phyloP scores from a whole-genome alignment of 2,888 invertebrate species.

The Tenthredo distinguenda region DNA sequence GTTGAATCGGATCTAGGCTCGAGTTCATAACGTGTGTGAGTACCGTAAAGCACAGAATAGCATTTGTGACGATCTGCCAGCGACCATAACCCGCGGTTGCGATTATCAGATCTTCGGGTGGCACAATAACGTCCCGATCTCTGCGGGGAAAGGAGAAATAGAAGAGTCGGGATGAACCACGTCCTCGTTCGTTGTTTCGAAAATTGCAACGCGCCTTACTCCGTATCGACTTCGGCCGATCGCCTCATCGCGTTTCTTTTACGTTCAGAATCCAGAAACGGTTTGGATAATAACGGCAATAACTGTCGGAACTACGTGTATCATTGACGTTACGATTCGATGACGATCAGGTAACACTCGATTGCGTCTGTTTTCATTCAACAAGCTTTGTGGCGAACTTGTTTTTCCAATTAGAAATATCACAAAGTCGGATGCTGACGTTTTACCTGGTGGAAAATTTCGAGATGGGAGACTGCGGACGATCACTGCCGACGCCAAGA shows the following conservation, averaged over 20 bases:
- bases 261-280: background rate
- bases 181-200: background rate
- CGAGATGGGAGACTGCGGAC: background rate
- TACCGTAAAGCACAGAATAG: conserved; percentile 57
- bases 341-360: background rate
- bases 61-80: conserved; percentile 60
- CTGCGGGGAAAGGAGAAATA: conserved; percentile 10
- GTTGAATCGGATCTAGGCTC: conserved; percentile 58
- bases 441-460: background rate
- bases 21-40: conserved; percentile 60
- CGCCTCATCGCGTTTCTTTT: conserved; percentile 17
- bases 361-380: background rate
- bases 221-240: conserved; percentile 10
- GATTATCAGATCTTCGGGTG: conserved; percentile 59
- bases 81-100: conserved; percentile 58
- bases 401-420: background rate
- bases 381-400: background rate
- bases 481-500: too few relatives aligned
- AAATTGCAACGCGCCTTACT: background rate
- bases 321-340: conserved; percentile 19
- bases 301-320: conserved; percentile 20
- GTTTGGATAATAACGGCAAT: background rate
- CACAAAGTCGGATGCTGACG: background rate
- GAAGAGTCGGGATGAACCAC: background rate
- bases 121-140: conserved; percentile 54